Conservation (phyloP, 2,888 invertebrate genomes). For the Apodemia duryi region DNA sequence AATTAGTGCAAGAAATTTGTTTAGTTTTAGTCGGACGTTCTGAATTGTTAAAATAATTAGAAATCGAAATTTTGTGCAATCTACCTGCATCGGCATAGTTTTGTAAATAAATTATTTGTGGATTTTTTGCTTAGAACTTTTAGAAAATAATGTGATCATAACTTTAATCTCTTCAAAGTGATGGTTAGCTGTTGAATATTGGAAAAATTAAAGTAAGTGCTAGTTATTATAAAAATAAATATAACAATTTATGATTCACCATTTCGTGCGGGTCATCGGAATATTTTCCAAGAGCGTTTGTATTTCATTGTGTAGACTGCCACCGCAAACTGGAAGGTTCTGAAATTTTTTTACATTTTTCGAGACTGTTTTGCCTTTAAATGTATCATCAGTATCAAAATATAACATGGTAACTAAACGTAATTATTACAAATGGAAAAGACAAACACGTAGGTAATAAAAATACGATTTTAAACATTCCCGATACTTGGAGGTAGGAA, state of each 20-base stretch:
- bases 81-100: constrained; percentile 73
- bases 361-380: not conserved
- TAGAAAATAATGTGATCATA: constrained; percentile 40
- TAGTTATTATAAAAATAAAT: constrained; percentile 49
- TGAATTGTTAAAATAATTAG: constrained; percentile 45
- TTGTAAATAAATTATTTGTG: constrained; percentile 48
- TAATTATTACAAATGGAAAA: not conserved
- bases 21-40: constrained; percentile 44
- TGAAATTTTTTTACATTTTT: not conserved
- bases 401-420: not conserved
- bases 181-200: constrained; percentile 44
- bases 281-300: constrained; percentile 9
- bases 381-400: not conserved
- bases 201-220: constrained; percentile 64
- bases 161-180: constrained; percentile 33
- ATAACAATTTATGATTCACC: constrained; percentile 55
- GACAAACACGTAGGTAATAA: not conserved
- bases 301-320: constrained; percentile 12
- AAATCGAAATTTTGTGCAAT: constrained; percentile 65
- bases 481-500: not conserved
- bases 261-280: constrained; percentile 37
- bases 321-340: not conserved
- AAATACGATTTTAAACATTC: not conserved
- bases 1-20: constrained; percentile 61
- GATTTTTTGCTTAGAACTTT: constrained; percentile 1